Conservation (phyloP, 2,888 invertebrate species). For the Oithona nana region DNA sequence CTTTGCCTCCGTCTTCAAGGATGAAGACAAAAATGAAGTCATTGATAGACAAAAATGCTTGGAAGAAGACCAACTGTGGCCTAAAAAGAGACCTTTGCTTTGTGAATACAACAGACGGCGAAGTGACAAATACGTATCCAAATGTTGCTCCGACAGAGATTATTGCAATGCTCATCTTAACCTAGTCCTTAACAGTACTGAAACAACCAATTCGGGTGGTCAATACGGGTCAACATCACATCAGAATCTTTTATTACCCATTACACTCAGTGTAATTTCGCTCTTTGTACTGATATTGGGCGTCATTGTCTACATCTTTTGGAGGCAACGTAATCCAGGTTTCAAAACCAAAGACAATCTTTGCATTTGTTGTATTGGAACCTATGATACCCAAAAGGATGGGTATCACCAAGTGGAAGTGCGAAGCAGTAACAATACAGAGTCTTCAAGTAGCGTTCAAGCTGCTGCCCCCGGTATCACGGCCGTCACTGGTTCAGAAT, state of each 20-base stretch:
- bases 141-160: conserved; percentile 36
- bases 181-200: neutral
- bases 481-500: neutral
- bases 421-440: neutral
- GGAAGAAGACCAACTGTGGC: conserved; percentile 16
- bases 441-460: neutral
- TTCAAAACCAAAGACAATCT: neutral
- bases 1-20: neutral
- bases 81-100: conserved; percentile 16
- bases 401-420: neutral
- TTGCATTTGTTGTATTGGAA: neutral
- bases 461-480: neutral
- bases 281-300: neutral
- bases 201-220: neutral
- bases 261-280: neutral
- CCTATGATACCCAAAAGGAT: neutral
- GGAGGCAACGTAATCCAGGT: neutral
- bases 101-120: conserved; percentile 8
- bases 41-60: neutral
- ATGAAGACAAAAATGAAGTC: neutral
- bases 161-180: neutral
- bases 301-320: neutral
- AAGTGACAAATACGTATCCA: conserved; percentile 25
- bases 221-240: neutral
- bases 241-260: neutral